These are phyloP conservation scores for Lagodon rhomboides DNA, from an alignment of 2,797 vertebrate species.

Conservation along the genomic window DNA sequence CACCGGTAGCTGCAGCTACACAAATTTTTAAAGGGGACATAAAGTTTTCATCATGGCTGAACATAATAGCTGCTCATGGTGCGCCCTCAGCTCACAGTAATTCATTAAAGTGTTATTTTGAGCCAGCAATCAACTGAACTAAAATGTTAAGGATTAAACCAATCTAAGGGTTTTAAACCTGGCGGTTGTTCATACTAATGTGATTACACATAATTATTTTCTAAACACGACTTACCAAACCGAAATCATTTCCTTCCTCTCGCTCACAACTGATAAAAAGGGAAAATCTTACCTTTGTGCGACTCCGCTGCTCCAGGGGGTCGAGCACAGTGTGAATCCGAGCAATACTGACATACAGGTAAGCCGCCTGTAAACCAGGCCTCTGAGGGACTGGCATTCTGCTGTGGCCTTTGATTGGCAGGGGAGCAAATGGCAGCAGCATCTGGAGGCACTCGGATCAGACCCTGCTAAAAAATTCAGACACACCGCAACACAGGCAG, in stretches of 20 bases:
- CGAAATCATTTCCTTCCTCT: neutral
- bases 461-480: slow-evolving; percentile 60
- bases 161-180: neutral
- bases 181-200: slow-evolving; percentile 10
- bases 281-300: slow-evolving; percentile 13
- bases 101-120: too few relatives aligned
- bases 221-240: neutral
- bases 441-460: slow-evolving; percentile 76
- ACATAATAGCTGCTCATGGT: neutral
- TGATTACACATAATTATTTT: neutral
- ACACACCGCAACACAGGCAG: slow-evolving; percentile 21
- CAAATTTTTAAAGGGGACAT: neutral
- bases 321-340: slow-evolving; percentile 19
- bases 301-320: slow-evolving; percentile 21
- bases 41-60: neutral
- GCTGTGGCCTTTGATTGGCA: slow-evolving; percentile 78
- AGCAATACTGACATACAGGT: slow-evolving; percentile 56
- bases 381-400: slow-evolving; percentile 73
- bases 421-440: slow-evolving; percentile 80
- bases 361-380: slow-evolving; percentile 50
- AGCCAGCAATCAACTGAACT: neutral
- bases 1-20: neutral
- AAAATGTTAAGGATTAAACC: neutral
- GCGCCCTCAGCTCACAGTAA: too few relatives aligned
- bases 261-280: neutral